phyloP scores from a whole-genome alignment of 2,888 invertebrate genomes.

The Timema cristinae region DNA sequence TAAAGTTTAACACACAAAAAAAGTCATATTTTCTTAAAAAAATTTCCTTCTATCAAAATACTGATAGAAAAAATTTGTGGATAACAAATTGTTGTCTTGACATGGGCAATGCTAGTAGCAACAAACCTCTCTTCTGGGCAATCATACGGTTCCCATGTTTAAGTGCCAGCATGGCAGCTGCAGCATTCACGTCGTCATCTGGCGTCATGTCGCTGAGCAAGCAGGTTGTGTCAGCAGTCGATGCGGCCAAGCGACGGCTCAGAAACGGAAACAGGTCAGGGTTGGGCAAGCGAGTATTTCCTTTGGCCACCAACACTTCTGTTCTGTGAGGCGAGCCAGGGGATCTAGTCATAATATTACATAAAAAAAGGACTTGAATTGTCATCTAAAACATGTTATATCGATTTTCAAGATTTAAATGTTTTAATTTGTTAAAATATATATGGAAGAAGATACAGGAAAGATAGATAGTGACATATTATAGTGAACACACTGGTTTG shows the following conservation, averaged over 20 bases:
- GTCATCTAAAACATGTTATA: too few relatives aligned
- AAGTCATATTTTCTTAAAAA: too few relatives aligned
- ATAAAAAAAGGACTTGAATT: too few relatives aligned
- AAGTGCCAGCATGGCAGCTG: conserved; percentile 82
- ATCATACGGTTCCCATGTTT: conserved; percentile 76
- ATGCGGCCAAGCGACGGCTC: conserved; percentile 55
- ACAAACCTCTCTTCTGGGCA: conserved; percentile 37
- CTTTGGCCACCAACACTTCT: conserved; percentile 22
- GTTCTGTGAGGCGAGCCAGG: background rate
- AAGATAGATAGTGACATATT: too few relatives aligned
- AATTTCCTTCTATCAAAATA: background rate
- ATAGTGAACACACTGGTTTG: too few relatives aligned
- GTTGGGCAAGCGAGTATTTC: conserved; percentile 55
- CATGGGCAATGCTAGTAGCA: too few relatives aligned
- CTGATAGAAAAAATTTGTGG: background rate
- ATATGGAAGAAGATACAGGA: too few relatives aligned
- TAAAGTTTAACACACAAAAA: too few relatives aligned
- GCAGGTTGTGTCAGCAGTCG: conserved; percentile 6
- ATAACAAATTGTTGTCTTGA: background rate
- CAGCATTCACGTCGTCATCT: conserved; percentile 62
- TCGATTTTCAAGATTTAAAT: too few relatives aligned
- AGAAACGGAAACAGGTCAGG: conserved; percentile 80
- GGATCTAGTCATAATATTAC: background rate
- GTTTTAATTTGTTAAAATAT: too few relatives aligned
- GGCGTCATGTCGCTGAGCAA: too few relatives aligned